Evolutionary conservation across 2,113 vertebrate genomes (phyloP), one percentile per base, ranked within the genome.

Genomic region (Apaloderma vittatum): DNA sequence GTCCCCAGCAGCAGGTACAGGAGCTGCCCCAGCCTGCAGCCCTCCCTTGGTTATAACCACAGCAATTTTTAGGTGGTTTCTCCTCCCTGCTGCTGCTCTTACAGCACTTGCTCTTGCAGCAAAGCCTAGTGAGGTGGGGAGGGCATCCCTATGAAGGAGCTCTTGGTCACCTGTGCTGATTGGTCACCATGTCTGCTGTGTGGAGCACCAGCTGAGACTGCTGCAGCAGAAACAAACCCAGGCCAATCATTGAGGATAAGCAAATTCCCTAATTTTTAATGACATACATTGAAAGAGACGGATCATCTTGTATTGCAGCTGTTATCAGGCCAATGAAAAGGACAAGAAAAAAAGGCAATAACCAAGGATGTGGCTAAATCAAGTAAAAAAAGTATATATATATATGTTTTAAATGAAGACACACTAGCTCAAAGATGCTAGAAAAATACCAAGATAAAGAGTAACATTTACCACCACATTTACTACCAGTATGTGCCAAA

Each of bases 101-200:
- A 20, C 52, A 80, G 51, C 30, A 34, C 62, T 79, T 3, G 3
- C 11, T 57, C 18, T 9, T 0, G 1, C 49, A 59, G 45, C 27
- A 51, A 48, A 19, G 67, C 63, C 29, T 49, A 23, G 6, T 0
- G 3, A 45, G 27, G 27, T 34, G n/a, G n/a, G n/a, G 55, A 80
- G 20, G 22, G 37, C 59, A 66, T 13, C 2, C 0, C 34, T n/a
- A 46, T 13, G 29, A 62, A 26, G 37, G 22, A 30, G 24, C 12
- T 1, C 30, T 1, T 23, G 29, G 23, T 45, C 48, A 17, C 52
- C 1, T 0, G 0, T 9, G 65, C 10, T 45, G 23, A 22, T 24
- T 1, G 1, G 51, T 27, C 77, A 83, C 67, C 21, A 32, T 37
- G 52, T 15, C 61, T 81, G 52, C 61, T 52, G 23, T 3, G 7